A percentile compares a stretch with the other conserved stretches of the same genome.
Evolutionary conservation across 2,797 vertebrate genomes (phyloP).

Genomic region (Cossypha dichroa): DNA sequence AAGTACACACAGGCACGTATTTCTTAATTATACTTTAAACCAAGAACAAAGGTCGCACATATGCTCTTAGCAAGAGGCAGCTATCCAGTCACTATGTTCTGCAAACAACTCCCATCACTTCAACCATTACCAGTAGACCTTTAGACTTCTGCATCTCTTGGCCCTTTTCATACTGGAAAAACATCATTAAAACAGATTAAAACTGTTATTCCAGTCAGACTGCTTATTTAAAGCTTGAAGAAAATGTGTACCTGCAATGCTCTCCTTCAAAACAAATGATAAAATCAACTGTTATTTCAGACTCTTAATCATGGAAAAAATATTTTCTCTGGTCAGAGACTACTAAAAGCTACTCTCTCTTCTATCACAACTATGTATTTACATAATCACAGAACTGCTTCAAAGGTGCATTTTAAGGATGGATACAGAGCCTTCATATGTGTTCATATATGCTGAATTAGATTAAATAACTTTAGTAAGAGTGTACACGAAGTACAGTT

Average conservation of each 20-base stretch:
- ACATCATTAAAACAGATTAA: constrained; percentile 59
- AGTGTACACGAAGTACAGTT: not conserved
- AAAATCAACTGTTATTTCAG: constrained; percentile 10
- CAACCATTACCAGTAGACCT: constrained; percentile 58
- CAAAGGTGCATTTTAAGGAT: not conserved
- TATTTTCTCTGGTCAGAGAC: constrained; percentile 10
- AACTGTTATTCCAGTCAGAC: constrained; percentile 54
- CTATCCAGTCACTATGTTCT: constrained; percentile 4
- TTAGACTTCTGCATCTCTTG: constrained; percentile 61
- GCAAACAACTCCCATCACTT: constrained; percentile 58
- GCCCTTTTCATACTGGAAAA: constrained; percentile 44
- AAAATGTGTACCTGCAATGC: constrained; percentile 41
- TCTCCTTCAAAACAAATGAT: constrained; percentile 40
- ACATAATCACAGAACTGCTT: not conserved
- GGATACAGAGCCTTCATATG: not conserved
- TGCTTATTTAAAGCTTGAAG: constrained; percentile 34
- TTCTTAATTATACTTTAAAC: constrained; percentile 61
- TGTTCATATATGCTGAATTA: not conserved
- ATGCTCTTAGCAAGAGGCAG: not conserved
- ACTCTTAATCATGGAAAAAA: not conserved
- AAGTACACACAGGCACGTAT: not conserved
- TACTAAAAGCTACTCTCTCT: not conserved
- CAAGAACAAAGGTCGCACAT: constrained; percentile 22
- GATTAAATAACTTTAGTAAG: not conserved
- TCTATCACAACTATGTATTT: not conserved